phyloP scores from a whole-genome alignment of 37 sponge, comb jelly and placozoan species.

The Beroe ovata region DNA sequence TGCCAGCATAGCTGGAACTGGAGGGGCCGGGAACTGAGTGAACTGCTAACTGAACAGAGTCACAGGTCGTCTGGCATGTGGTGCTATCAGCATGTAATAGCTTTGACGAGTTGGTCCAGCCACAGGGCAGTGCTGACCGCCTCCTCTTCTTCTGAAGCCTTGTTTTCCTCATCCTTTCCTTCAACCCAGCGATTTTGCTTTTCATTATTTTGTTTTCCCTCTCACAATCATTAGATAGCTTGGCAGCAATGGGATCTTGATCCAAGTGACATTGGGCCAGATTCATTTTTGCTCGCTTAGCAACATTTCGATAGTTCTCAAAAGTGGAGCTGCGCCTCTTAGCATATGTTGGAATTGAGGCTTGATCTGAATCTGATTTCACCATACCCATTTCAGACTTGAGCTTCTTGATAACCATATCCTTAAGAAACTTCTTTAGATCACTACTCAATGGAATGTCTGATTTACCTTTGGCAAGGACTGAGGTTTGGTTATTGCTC shows the following conservation, averaged over 20 bases:
- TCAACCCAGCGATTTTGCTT: conserved; percentile 52
- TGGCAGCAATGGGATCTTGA: conserved; percentile 50
- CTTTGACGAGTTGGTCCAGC: conserved; percentile 65
- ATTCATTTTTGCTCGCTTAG: conserved; percentile 33
- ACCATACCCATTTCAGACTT: conserved; percentile 65
- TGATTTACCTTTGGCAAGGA: conserved; percentile 49
- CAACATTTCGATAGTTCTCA: conserved; percentile 47
- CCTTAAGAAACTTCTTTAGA: conserved; percentile 59
- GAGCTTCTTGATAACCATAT: conserved; percentile 64
- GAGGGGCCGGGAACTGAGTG: conserved; percentile 61
- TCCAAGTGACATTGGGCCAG: conserved; percentile 53
- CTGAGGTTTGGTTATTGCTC: conserved; percentile 25
- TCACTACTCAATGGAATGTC: conserved; percentile 53
- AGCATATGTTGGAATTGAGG: conserved; percentile 13
- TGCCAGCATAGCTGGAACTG: conserved; percentile 55
- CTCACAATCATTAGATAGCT: conserved; percentile 64
- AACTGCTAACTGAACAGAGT: conserved; percentile 63
- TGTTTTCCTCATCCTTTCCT: conserved; percentile 30
- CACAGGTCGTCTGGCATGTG: conserved; percentile 65
- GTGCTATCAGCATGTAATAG: conserved; percentile 36
- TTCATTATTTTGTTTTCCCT: conserved; percentile 64
- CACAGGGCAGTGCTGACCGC: conserved; percentile 58
- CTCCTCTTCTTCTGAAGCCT: conserved; percentile 61
- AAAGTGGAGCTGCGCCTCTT: conserved; percentile 27
- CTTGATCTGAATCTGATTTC: conserved; percentile 49